Conservation (phyloP, 2,888 invertebrate species). For the Eulithis prunata region DNA sequence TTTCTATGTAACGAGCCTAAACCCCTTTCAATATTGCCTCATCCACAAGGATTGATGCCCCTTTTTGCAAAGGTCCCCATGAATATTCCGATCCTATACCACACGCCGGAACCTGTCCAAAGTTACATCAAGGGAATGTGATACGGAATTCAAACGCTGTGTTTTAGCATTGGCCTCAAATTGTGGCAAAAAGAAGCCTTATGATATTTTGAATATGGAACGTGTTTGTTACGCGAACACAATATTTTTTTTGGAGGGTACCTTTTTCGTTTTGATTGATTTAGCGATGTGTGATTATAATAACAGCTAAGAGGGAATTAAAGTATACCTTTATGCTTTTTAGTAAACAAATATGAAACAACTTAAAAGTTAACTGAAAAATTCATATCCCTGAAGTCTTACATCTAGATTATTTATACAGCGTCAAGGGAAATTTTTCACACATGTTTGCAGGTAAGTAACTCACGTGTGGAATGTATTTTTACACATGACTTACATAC, state of each 20-base stretch:
- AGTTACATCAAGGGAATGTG: slow-evolving; percentile 39
- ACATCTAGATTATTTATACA: no score
- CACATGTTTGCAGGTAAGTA: no score
- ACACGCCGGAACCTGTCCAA: slow-evolving; percentile 39
- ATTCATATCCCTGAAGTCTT: no score
- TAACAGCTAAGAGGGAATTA: no score
- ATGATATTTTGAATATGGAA: background rate
- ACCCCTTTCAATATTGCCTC: slow-evolving; percentile 26
- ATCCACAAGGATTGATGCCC: slow-evolving; percentile 38
- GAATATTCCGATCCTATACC: slow-evolving; percentile 42
- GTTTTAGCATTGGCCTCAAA: slow-evolving; percentile 36
- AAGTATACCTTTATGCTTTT: no score
- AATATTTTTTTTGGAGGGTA: background rate
- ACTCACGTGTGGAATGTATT: no score
- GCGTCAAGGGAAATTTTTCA: no score
- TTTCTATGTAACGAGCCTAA: slow-evolving; percentile 1
- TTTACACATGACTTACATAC: no score
- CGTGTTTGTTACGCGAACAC: slow-evolving; percentile 15
- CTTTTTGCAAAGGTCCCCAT: slow-evolving; percentile 41
- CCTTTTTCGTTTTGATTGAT: background rate
- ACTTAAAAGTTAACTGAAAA: no score
- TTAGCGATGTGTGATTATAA: no score
- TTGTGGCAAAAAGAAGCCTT: slow-evolving; percentile 10
- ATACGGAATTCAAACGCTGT: slow-evolving; percentile 38
- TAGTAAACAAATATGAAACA: no score